Percentiles rank a stretch among this genome's conserved stretches.
Evolutionary conservation across 2,113 vertebrate species (phyloP).

Genomic region (Thinocorus orbignyianus): DNA sequence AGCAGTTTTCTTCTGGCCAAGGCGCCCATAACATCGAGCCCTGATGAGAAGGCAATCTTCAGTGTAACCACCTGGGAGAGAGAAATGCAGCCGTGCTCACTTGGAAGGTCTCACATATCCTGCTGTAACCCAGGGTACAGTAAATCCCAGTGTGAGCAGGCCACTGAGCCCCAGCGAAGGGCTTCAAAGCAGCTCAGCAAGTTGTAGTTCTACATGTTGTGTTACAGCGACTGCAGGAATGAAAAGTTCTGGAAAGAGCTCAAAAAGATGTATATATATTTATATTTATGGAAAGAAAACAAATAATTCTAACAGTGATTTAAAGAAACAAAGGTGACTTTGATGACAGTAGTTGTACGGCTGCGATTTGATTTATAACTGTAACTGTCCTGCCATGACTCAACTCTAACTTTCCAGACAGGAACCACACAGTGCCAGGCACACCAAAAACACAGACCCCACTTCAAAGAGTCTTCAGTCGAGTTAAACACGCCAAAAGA

Average conservation of each 20-base stretch:
- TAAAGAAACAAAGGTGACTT: neutral
- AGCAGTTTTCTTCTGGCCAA: constrained; percentile 90
- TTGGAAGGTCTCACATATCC: neutral
- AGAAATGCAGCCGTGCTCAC: neutral
- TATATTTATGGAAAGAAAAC: neutral
- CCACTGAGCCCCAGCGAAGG: neutral
- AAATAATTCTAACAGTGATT: neutral
- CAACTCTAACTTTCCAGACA: neutral
- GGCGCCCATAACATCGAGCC: constrained; percentile 84
- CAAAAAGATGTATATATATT: neutral
- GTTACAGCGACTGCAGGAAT: neutral
- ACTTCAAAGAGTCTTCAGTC: neutral
- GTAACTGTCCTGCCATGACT: neutral
- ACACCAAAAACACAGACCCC: neutral
- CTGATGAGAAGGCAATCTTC: constrained; percentile 85
- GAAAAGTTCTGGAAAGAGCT: neutral
- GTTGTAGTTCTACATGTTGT: neutral
- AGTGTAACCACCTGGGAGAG: constrained; percentile 77
- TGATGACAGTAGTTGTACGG: neutral
- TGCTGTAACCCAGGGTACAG: neutral
- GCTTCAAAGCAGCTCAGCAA: neutral
- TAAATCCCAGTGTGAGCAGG: neutral
- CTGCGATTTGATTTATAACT: neutral
- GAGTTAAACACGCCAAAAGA: neutral
- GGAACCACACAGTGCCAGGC: neutral